These are phyloP conservation scores for Emydocephalus ijimae DNA, from an alignment of 2,113 vertebrate species.

Conservation along the genomic window DNA sequence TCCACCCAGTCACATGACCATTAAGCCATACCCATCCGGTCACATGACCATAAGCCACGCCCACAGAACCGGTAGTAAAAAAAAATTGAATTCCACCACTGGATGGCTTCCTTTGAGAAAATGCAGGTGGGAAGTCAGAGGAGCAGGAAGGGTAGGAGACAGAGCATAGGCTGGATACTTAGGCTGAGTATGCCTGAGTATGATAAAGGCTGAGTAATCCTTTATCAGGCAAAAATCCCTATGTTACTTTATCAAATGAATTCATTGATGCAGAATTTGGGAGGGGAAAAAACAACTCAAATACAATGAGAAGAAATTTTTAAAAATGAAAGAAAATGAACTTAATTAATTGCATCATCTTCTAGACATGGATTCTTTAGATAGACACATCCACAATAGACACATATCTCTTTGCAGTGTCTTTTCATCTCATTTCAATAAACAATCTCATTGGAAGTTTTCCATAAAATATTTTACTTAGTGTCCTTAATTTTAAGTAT, in stretches of 20 bases:
- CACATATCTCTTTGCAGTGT: not conserved
- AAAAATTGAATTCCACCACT: no score
- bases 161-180: conserved; percentile 9
- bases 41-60: no score
- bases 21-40: no score
- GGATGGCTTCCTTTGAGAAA: conserved; percentile 41
- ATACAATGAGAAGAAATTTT: not conserved
- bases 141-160: conserved; percentile 22
- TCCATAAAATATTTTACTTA: not conserved
- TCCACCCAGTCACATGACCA: no score
- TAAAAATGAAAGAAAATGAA: not conserved
- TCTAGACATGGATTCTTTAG: not conserved
- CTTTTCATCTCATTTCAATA: not conserved
- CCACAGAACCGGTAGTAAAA: no score
- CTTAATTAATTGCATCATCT: not conserved
- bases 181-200: no score
- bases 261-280: not conserved
- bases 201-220: no score
- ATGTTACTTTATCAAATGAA: not conserved
- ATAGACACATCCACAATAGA: not conserved
- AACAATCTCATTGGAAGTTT: not conserved
- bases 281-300: not conserved
- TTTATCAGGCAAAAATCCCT: not conserved
- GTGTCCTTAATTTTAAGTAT: not conserved
- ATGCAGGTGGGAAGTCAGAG: conserved; percentile 10